Evolutionary conservation across 2,888 invertebrate species (phyloP).

Genomic region (Epistrophella euchroma): DNA sequence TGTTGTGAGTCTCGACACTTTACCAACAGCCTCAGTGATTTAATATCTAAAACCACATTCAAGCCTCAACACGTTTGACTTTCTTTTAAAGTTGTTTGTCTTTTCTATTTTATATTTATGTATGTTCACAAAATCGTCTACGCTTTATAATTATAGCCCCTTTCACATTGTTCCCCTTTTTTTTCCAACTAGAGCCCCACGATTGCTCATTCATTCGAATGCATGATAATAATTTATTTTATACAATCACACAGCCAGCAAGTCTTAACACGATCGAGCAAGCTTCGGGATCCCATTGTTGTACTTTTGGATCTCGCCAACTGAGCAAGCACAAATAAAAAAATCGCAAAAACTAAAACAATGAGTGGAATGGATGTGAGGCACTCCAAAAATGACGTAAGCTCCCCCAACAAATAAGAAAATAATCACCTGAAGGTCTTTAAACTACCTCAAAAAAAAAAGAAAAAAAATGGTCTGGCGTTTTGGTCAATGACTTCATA

Average conservation of each 20-base stretch:
- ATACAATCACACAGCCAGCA: constrained; percentile 29
- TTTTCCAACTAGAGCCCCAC: constrained; percentile 3
- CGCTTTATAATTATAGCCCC: neutral
- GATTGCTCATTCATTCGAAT: constrained; percentile 41
- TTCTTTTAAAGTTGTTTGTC: constrained; percentile 8
- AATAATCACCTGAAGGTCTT: constrained; percentile 47
- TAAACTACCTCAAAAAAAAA: constrained; percentile 31
- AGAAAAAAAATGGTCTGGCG: neutral
- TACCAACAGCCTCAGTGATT: constrained; percentile 1
- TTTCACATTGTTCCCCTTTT: constrained; percentile 7
- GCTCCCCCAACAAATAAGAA: constrained; percentile 15
- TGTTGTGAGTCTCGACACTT: constrained; percentile 8
- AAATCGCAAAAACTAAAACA: constrained; percentile 19
- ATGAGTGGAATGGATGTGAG: neutral
- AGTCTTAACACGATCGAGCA: constrained; percentile 58
- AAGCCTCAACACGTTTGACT: constrained; percentile 28
- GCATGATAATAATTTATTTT: constrained; percentile 30
- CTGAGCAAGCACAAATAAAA: constrained; percentile 27
- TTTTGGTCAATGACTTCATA: constrained; percentile 60
- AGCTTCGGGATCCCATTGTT: constrained; percentile 30
- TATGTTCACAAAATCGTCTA: neutral
- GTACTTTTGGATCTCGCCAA: constrained; percentile 3
- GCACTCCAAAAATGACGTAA: constrained; percentile 57
- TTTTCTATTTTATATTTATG: constrained; percentile 2
- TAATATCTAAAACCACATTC: constrained; percentile 20